These are phyloP conservation scores for Drosophila ficusphila DNA, from an alignment of 1,140 invertebrate genomes.

Conservation along the genomic window DNA sequence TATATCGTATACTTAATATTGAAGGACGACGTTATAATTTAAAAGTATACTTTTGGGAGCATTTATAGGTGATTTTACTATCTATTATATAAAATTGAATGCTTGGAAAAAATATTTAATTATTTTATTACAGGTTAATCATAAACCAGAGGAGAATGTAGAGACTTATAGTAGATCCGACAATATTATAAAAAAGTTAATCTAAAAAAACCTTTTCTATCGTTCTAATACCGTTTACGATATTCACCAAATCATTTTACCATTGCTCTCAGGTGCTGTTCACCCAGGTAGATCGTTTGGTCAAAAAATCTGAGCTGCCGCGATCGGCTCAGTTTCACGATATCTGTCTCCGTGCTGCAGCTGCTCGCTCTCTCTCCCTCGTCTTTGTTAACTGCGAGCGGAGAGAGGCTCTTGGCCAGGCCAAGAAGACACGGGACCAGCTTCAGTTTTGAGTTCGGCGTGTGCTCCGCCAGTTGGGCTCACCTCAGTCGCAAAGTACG, in stretches of 20 bases:
- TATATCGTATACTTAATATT: no score
- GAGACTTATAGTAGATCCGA: no score
- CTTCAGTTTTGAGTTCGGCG: slow-evolving; percentile 49
- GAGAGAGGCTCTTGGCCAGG: slow-evolving; percentile 17
- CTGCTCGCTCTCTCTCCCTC: slow-evolving; percentile 27
- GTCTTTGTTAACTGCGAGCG: slow-evolving; percentile 20
- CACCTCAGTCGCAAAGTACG: slow-evolving; percentile 73
- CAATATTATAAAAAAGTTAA: no score
- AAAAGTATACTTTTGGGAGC: no score
- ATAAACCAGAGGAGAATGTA: no score
- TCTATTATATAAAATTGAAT: no score
- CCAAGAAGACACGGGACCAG: slow-evolving; percentile 42
- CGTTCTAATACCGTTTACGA: slow-evolving; percentile 1
- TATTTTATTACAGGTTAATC: no score
- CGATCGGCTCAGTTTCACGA: slow-evolving; percentile 1
- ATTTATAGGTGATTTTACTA: no score
- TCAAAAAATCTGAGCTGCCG: slow-evolving; percentile 22
- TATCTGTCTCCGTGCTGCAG: slow-evolving; percentile 14
- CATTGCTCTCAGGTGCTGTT: background rate
- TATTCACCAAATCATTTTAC: background rate
- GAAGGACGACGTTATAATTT: no score
- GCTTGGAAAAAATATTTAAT: no score
- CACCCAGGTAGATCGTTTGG: slow-evolving; percentile 26
- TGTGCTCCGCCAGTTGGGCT: slow-evolving; percentile 17
- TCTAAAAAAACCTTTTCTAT: no score